Conservation (phyloP, 2,113 vertebrate species). For the Limnothrissa miodon region DNA sequence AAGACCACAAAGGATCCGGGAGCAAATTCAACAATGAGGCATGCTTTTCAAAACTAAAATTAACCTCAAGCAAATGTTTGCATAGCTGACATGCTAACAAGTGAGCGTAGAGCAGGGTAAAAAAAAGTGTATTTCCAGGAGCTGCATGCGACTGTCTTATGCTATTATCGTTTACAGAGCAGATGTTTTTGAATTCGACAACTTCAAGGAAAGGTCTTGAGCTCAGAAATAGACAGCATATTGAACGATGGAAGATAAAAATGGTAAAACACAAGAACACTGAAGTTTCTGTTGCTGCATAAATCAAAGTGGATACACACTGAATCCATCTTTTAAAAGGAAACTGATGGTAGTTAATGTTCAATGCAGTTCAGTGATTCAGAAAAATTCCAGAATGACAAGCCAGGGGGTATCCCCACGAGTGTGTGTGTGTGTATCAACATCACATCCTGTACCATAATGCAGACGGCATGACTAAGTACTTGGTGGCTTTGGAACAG, state of each 20-base stretch:
- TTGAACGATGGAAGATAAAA: no score
- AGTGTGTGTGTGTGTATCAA: neutral
- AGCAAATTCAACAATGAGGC: neutral
- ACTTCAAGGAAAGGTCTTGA: no score
- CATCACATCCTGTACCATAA: neutral
- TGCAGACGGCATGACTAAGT: neutral
- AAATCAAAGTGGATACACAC: no score
- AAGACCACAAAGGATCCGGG: neutral
- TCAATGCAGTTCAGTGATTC: neutral
- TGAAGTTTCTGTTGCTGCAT: no score
- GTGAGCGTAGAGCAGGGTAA: neutral
- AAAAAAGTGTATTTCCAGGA: neutral
- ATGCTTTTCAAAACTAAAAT: neutral
- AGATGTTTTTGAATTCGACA: no score
- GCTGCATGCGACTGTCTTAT: neutral
- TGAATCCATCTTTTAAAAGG: neutral
- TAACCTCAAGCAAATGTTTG: slow-evolving; percentile 19
- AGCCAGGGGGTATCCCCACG: neutral
- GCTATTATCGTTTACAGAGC: neutral
- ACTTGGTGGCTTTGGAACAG: neutral
- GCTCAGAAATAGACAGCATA: no score
- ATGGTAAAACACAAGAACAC: no score
- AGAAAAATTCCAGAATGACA: neutral
- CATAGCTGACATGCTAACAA: neutral
- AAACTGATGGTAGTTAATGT: neutral